Evolutionary conservation across 1,140 invertebrate genomes (phyloP), one percentile per base, ranked within the genome.

Genomic region (Plutomurus gul): DNA sequence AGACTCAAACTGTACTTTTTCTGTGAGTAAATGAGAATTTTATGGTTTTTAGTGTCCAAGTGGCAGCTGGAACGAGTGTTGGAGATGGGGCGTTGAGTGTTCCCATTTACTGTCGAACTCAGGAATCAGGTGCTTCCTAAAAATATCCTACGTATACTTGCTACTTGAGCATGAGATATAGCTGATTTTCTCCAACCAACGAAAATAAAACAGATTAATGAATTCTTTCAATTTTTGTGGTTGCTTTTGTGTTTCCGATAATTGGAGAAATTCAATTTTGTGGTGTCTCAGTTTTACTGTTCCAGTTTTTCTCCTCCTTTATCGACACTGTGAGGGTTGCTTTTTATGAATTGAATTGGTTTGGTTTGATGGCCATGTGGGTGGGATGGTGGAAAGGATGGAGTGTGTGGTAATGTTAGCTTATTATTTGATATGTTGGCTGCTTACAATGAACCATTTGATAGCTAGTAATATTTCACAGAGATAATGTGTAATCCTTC

Each of bases 61-160:
- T 94, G 36, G 86, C 93, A 76, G 93, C 93, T 0, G 93, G 90
- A 85, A 95, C 93, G 18, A 88, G 90, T 37, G 92, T 92, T 8
- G 93, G 93, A 0, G 92, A 94, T 80, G 93, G 93, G 75, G 90
- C 92, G 60, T 85, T 88, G 20, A 93, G 92, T 86, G 85, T 87
- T 20, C 87, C 91, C 0, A 88, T 93, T 10, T 91, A 90, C 83
- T 93, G 93, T 84, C 90, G 89, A 79, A 94, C 93, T 1, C 90
- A 92, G 73, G 92, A 94, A 87, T 89, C 92, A 79, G 90, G 88
- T 89, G 85, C 85, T 77, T 60, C n/a, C n/a, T n/a, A n/a, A n/a
- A n/a, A n/a, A n/a, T n/a, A n/a, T n/a, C n/a, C n/a, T n/a, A n/a
- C n/a, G n/a, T n/a, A n/a, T n/a, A n/a, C n/a, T n/a, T n/a, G n/a